Base-by-base conservation (phyloP, 2,113 vertebrate species). In the Oceanodroma tethys region DNA sequence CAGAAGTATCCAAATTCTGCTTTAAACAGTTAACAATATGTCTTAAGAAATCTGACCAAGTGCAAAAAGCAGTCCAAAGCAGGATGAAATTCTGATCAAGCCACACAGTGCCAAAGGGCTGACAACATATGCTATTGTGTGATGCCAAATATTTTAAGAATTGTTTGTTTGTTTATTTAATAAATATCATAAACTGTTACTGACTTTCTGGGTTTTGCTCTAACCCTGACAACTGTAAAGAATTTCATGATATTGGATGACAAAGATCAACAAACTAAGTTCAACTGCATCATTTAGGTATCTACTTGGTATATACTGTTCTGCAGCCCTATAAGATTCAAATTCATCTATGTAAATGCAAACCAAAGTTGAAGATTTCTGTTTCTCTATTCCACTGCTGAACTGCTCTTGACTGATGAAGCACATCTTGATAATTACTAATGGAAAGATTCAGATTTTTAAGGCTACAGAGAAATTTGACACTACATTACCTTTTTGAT, bases 91-190 rank as follows among this genome's bases (percentile, higher is more conserved):
- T 86, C 74, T 86, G 9, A 71, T 81, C 56, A 63, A 81, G 43
- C 32, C 76, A 87, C 25, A 40, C 5, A 42, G 25, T 56, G 43
- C 26, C 53, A 74, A 83, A 90, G n/a, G 14, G n/a, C 45, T 93
- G 53, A 73, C 43, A 88, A 76, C 32, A 62, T 65, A 27, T 50
- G 55, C 18, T 72, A 30, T 48, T 76, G 20, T 47, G 27, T 43
- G 53, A 79, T 58, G 36, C 26, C 73, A 94, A 94, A 83, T 90
- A 76, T 86, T 88, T 93, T 74, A 93, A 79, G 42, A 90, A 62
- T 52, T 84, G n/a, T 50, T 93, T 94, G 36, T 8, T 90, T 87
- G 32, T 7, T 89, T 95, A 29, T 67, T 79, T 52, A 80, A 92
- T 43, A 88, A 78, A 73, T 67, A 88, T 10, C 81, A 34, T 81